Evolutionary conservation across 2,888 invertebrate species (phyloP), one percentile per base, ranked within the genome.

Genomic region (Pyrocoelia pectoralis): DNA sequence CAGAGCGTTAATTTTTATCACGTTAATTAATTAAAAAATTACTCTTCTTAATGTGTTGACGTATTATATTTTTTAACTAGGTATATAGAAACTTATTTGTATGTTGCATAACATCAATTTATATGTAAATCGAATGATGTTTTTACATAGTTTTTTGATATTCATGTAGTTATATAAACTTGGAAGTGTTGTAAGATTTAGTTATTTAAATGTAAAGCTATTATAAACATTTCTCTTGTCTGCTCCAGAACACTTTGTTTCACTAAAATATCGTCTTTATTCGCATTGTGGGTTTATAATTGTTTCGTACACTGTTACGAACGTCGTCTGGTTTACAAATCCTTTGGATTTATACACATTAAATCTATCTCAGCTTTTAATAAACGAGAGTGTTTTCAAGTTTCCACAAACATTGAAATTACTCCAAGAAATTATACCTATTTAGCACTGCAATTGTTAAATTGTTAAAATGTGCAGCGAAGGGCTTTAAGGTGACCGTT

Each of bases 1-100:
- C 50, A 68, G 68, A 68, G 65, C 68, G 59, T 66, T 53, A 43
- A 63, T 8, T 56, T 57, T 50, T 55, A 57, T 53, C 56, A 52
- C 50, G 33, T 56, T 57, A 65, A 65, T 65, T 65, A 61, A 57
- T 56, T 56, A 50, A 48, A 33, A 52, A 61, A 51, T 61, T 56
- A 17, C 43, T n/a, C 6, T n/a, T n/a, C n/a, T n/a, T n/a, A n/a
- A n/a, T n/a, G n/a, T n/a, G n/a, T 41, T 41, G 8, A 5, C 8
- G 41, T 13, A 10, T 12, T 13, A 14, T 12, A 13, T 12, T 12
- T 10, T 41, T 13, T 6, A 13, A 6, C 41, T 12, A n/a, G n/a
- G n/a, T n/a, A 13, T 12, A 14, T 41, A 41, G 41, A 41, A 41
- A 41, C 13, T 41, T 41, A 13, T 15, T 6, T n/a, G n/a, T n/a